A percentile compares a stretch with the other conserved stretches of the same genome.
phyloP scores from a whole-genome alignment of 1,140 invertebrate species.

The Atopsyche davidsoni region DNA sequence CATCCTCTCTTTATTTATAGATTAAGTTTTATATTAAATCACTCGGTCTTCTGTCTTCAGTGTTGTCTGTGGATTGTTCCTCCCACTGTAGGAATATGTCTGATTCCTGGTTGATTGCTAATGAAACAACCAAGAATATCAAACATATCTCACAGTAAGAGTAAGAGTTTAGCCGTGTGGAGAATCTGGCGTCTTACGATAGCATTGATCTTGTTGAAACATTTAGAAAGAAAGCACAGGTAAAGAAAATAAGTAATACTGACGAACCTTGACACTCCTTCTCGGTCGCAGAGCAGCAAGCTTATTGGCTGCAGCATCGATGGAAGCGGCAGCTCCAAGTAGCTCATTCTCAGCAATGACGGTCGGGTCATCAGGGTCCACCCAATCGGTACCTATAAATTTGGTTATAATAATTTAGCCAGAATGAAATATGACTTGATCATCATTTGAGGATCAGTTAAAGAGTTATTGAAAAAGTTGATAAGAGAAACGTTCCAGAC shows the following conservation, averaged over 20 bases:
- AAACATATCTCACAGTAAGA: constrained; percentile 95
- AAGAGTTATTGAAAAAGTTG: too few species aligned
- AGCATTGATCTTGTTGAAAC: too few species aligned
- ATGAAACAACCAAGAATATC: constrained; percentile 98
- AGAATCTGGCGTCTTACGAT: too few species aligned
- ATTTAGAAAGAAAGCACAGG: neutral
- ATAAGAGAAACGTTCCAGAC: too few species aligned
- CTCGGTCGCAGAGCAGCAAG: constrained; percentile 83
- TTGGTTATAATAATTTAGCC: too few species aligned
- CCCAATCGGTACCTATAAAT: constrained; percentile 87
- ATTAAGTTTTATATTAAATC: constrained; percentile 9
- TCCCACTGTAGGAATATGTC: constrained; percentile 90
- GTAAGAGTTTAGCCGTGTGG: too few species aligned
- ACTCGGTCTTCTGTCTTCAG: constrained; percentile 13
- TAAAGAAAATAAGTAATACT: neutral
- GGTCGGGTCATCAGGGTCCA: constrained; percentile 94
- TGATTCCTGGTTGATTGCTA: constrained; percentile 92
- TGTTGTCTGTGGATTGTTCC: constrained; percentile 8
- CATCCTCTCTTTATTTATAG: constrained; percentile 3
- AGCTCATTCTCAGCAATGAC: constrained; percentile 98
- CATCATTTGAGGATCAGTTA: too few species aligned
- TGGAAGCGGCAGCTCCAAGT: constrained; percentile 93
- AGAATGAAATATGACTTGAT: too few species aligned
- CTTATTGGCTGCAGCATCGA: constrained; percentile 96
- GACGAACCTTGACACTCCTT: constrained; percentile 52